phyloP scores from a whole-genome alignment of 2,113 vertebrate genomes.

The Cyanoderma ruficeps region DNA sequence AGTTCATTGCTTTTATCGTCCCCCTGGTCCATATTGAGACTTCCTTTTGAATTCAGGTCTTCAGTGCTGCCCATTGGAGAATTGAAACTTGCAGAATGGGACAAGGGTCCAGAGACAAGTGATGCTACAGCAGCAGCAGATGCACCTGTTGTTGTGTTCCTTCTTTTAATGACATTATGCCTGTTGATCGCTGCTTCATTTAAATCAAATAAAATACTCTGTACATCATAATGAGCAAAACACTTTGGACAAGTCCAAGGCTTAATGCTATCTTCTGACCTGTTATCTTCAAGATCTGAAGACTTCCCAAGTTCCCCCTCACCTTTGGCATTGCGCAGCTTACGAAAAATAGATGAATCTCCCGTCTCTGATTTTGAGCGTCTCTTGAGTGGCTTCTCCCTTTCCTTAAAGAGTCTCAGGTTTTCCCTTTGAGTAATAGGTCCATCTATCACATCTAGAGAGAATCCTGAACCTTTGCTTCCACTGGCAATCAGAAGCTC shows the following conservation, averaged over 20 bases:
- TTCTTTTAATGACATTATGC: conserved; percentile 87
- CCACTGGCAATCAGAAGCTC: conserved; percentile 85
- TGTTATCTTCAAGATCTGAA: conserved; percentile 87
- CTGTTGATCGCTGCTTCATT: conserved; percentile 86
- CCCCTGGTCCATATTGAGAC: conserved; percentile 85
- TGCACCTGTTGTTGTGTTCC: conserved; percentile 92
- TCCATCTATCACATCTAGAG: conserved; percentile 84
- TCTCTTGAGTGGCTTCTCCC: conserved; percentile 93
- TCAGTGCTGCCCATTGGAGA: conserved; percentile 94
- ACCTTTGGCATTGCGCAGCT: conserved; percentile 88
- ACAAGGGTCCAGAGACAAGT: conserved; percentile 82
- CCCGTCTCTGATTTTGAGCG: conserved; percentile 94
- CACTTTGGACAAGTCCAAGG: conserved; percentile 91
- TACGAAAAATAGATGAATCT: conserved; percentile 94
- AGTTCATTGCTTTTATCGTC: conserved; percentile 95
- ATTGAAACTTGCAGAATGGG: conserved; percentile 90
- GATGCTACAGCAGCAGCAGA: conserved; percentile 91
- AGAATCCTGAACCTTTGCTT: conserved; percentile 80
- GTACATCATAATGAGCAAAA: conserved; percentile 93
- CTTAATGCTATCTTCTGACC: conserved; percentile 84
- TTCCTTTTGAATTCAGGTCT: conserved; percentile 89
- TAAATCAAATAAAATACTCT: conserved; percentile 93
- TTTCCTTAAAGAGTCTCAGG: conserved; percentile 88
- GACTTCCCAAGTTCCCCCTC: conserved; percentile 83
- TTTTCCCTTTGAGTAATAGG: conserved; percentile 85